Percentiles rank a stretch among this genome's conserved stretches.
Conservation (phyloP, 64 coral and sea anemone species). For the Montipora efflorescens region DNA sequence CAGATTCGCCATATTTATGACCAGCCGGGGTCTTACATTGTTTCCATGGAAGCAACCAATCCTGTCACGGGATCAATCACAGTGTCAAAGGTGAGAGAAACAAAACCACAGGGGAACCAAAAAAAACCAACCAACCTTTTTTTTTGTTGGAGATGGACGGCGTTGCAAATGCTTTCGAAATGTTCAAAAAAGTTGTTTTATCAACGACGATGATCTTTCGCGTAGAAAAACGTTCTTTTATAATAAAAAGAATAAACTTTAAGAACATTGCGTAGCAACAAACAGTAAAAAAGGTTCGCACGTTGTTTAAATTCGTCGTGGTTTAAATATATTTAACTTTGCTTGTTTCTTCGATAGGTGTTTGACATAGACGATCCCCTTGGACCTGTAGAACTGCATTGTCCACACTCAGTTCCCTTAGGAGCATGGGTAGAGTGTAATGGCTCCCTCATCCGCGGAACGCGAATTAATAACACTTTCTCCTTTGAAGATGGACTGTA, state of each 20-base stretch:
- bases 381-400: constrained; percentile 42
- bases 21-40: constrained; percentile 74
- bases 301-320: no score
- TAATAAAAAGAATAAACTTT: no score
- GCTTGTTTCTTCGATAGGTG: neutral
- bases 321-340: no score
- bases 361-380: constrained; percentile 76
- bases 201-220: no score
- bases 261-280: no score
- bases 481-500: constrained; percentile 60
- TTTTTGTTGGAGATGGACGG: no score
- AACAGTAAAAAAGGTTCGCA: no score
- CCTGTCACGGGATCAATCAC: constrained; percentile 47
- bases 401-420: constrained; percentile 68
- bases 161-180: no score
- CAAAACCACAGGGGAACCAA: neutral
- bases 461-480: constrained; percentile 83
- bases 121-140: no score
- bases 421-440: constrained; percentile 78
- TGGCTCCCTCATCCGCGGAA: constrained; percentile 69
- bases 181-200: no score
- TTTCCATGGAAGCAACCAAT: constrained; percentile 69
- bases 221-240: no score
- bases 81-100: constrained; percentile 10
- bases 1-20: constrained; percentile 69